A percentile compares a stretch with the other conserved stretches of the same genome.
Evolutionary conservation across 2,113 vertebrate genomes (phyloP).

Genomic region (Solenodon paradoxus): DNA sequence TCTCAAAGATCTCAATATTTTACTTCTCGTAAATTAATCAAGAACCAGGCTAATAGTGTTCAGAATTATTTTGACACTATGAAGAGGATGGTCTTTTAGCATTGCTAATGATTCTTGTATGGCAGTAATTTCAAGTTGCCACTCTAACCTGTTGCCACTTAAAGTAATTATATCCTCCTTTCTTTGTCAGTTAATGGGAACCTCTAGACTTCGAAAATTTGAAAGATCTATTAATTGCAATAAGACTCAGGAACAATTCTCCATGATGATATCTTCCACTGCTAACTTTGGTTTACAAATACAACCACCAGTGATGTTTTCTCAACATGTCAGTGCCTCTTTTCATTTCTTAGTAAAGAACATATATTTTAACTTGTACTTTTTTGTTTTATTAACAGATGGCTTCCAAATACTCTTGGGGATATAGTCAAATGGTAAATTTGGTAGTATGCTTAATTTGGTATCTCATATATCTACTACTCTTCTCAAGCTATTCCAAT

Average conservation of each 20-base stretch:
- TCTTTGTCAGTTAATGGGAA: background rate
- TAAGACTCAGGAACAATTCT: background rate
- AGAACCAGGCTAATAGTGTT: background rate
- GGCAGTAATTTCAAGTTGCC: background rate
- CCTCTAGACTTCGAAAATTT: background rate
- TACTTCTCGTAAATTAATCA: background rate
- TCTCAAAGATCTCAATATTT: background rate
- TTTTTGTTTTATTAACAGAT: background rate
- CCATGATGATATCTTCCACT: background rate
- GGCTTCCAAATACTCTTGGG: background rate
- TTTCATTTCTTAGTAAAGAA: background rate
- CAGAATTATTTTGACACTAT: background rate
- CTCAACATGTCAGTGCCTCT: background rate
- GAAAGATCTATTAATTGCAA: background rate
- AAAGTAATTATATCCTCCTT: background rate
- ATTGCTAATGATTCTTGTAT: background rate
- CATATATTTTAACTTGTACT: background rate
- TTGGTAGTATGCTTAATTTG: background rate
- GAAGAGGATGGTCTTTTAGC: background rate
- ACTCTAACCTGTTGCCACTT: background rate
- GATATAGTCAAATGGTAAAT: background rate
- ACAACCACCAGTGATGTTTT: background rate
- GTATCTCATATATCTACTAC: no score
- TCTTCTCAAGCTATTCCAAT: background rate
- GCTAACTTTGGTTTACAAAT: background rate